Evolutionary conservation across 2,113 vertebrate genomes (phyloP).

Genomic region (Galemys pyrenaicus): DNA sequence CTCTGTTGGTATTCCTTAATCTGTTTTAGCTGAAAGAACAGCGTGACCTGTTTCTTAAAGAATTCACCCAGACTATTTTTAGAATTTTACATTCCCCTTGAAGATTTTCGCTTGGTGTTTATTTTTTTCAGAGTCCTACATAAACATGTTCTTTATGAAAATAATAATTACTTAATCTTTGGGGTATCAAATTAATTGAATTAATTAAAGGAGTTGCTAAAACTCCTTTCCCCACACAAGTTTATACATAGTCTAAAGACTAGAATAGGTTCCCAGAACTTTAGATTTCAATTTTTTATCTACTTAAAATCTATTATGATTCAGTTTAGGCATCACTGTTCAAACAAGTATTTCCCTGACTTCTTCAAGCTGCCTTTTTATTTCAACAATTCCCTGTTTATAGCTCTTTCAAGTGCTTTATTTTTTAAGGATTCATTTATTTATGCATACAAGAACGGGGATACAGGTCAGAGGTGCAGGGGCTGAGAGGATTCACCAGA

Average conservation of each 20-base stretch:
- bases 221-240: neutral
- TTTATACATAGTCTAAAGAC: neutral
- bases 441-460: no score
- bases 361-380: neutral
- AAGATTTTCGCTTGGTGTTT: neutral
- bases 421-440: no score
- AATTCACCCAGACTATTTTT: neutral
- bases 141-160: neutral
- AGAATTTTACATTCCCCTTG: neutral
- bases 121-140: neutral
- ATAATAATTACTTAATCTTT: neutral
- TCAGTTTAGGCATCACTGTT: neutral
- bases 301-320: neutral
- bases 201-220: neutral
- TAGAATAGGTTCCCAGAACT: neutral
- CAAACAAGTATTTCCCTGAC: neutral
- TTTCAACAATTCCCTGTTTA: neutral
- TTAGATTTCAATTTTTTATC: neutral
- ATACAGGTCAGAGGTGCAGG: no score
- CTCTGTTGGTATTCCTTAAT: constrained; percentile 41
- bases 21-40: neutral
- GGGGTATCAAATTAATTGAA: neutral
- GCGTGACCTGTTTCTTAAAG: neutral
- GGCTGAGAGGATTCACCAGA: no score
- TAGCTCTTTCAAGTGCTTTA: neutral